phyloP scores from a whole-genome alignment of 1,140 invertebrate genomes.

The Semibalanus balanoides region DNA sequence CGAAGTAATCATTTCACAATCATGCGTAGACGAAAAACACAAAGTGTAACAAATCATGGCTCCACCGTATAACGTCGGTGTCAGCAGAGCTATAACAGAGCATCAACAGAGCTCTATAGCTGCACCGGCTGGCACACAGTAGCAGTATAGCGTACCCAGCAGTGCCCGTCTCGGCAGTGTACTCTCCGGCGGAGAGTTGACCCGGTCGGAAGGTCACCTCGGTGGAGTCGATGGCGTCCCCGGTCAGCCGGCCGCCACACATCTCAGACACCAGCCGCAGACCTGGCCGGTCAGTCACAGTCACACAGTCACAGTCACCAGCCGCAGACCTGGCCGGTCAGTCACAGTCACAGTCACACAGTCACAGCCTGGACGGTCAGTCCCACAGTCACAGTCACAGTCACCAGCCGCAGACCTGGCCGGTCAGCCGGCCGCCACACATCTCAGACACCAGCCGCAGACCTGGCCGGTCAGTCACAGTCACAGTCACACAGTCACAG shows the following conservation, averaged over 20 bases:
- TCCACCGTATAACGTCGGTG: neutral
- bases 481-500: too few species aligned
- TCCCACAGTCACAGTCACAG: too few species aligned
- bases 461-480: constrained; percentile 35
- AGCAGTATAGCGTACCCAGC: constrained; percentile 51
- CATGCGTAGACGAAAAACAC: too few species aligned
- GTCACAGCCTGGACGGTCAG: too few species aligned
- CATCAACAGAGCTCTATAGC: too few species aligned
- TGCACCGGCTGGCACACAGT: too few species aligned
- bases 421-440: neutral
- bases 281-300: constrained; percentile 35
- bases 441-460: constrained; percentile 46
- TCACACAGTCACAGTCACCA: constrained; percentile 34
- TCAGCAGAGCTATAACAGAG: too few species aligned
- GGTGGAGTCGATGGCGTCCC: constrained; percentile 48
- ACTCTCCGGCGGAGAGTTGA: constrained; percentile 41
- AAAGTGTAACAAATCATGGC: neutral
- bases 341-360: too few species aligned
- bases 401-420: too few species aligned
- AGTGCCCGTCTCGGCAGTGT: constrained; percentile 54
- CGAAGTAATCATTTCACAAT: too few species aligned
- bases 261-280: constrained; percentile 46
- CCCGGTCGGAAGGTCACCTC: constrained; percentile 57
- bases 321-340: too few species aligned
- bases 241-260: neutral